Conservation (phyloP, 2,113 vertebrate genomes). For the Rattus rattus region DNA sequence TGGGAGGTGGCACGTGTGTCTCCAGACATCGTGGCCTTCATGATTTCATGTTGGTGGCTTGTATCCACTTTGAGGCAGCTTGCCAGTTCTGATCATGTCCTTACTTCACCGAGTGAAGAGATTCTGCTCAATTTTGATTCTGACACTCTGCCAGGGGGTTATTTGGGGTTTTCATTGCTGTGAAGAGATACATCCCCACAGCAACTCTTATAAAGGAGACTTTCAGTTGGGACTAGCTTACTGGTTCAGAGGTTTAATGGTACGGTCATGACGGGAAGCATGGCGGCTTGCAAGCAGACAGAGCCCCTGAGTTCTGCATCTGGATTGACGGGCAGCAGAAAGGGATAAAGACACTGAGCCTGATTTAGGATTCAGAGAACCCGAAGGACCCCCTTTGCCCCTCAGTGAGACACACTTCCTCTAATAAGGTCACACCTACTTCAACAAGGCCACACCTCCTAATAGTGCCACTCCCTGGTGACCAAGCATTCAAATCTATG, state of each 20-base stretch:
- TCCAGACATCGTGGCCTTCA: not conserved
- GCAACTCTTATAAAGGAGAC: not conserved
- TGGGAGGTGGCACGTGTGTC: not conserved
- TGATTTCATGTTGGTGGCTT: not conserved
- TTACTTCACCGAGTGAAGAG: not conserved
- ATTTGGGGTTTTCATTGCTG: not conserved
- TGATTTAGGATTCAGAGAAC: not conserved
- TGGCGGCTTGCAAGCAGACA: not conserved
- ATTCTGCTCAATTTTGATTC: not conserved
- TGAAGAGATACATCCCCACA: not conserved
- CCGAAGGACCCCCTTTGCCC: too few species aligned
- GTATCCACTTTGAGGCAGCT: not conserved
- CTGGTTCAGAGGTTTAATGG: not conserved
- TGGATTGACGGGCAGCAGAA: not conserved
- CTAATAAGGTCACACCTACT: not conserved
- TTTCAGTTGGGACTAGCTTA: not conserved
- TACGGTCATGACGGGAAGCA: not conserved
- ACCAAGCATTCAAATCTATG: not conserved
- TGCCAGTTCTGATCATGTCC: accelerated
- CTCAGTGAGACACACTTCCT: not conserved
- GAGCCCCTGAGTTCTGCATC: not conserved
- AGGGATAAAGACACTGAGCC: not conserved
- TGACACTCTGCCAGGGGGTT: not conserved
- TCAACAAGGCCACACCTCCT: not conserved
- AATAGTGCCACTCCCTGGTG: not conserved